Base-by-base conservation (phyloP, 2,113 vertebrate species). In the Erythrocebus patas region DNA sequence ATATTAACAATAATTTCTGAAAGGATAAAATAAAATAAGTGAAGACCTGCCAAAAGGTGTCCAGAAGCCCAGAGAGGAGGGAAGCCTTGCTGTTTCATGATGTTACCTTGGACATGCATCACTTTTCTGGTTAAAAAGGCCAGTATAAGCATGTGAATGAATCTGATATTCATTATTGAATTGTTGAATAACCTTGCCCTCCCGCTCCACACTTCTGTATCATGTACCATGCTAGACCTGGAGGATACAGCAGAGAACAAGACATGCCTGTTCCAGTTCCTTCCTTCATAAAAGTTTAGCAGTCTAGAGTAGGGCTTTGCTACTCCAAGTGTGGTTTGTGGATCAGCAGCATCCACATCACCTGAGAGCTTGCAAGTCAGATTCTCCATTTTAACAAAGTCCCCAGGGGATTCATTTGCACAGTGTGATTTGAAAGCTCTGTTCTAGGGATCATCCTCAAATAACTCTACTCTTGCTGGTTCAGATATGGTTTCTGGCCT, bases 381-480 rank as follows among this genome's bases (percentile, higher is more conserved):
- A 32, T 48, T 52, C 38, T 20, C 40, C 48, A 9, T 73, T n/a
- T 70, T 45, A 17, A 45, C 48, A 3, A 2, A 18, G 38, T 45
- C 75, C 66, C 32, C 11, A 8, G 72, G 70, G 61, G 35, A 20
- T 32, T 72, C 18, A 30, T 68, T 8, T 8, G 50, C n/a, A 7
- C 68, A 12, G 0, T 35, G 6, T 0, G 18, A 30, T 38, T 88
- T 14, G 45, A 50, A 64, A 76, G 48, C 14, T 1, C 27, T 5
- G 1, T 30, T 48, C 30, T 27, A 22, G 73, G 84, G n/a, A 83
- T 81, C 32, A 3, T 32, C 43, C 68, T 0, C 14, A 8, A 55
- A 35, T 18, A 18, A 38, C 73, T 0, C 16, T 16, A 8, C 23
- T 25, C 43, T 64, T 0, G 0, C 20, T n/a, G 0, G 10, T 9